Evolutionary conservation across 2,797 vertebrate species (phyloP).

Genomic region (Acanthurus lineatus): DNA sequence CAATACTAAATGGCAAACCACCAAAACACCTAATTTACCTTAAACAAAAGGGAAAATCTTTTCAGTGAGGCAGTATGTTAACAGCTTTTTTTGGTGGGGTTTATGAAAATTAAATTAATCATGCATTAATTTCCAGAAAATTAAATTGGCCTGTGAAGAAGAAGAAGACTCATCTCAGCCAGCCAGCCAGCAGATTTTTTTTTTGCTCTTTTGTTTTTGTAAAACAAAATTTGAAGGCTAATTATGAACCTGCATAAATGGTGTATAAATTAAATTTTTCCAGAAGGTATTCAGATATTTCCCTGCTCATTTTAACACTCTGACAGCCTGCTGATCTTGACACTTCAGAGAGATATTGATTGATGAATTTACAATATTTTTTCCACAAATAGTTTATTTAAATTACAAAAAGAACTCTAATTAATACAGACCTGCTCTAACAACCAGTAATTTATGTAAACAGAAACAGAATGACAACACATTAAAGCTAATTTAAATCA

Average conservation of each 20-base stretch:
- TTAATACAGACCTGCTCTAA: not conserved
- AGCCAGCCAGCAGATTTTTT: not conserved
- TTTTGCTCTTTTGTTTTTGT: not conserved
- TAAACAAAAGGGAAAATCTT: not conserved
- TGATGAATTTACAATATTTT: not conserved
- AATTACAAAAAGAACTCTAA: not conserved
- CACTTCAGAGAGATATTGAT: not conserved
- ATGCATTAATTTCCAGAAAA: not conserved
- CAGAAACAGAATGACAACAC: not conserved
- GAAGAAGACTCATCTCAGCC: not conserved
- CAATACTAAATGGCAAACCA: not conserved
- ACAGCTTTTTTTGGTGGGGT: not conserved
- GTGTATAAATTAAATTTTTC: not conserved
- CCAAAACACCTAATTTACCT: not conserved
- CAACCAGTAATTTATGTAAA: not conserved
- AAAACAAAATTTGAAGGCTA: not conserved
- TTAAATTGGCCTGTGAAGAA: not conserved
- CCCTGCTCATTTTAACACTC: not conserved
- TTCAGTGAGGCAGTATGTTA: too few relatives aligned
- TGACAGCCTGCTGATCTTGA: conserved; percentile 8
- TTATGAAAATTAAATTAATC: not conserved
- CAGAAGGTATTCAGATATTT: not conserved
- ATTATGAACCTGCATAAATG: not conserved
- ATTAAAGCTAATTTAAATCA: not conserved
- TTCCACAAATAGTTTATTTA: not conserved